Evolutionary conservation across 2,888 invertebrate species (phyloP), one percentile per base, ranked within the genome.

Genomic region (Eupithecia subfuscata): DNA sequence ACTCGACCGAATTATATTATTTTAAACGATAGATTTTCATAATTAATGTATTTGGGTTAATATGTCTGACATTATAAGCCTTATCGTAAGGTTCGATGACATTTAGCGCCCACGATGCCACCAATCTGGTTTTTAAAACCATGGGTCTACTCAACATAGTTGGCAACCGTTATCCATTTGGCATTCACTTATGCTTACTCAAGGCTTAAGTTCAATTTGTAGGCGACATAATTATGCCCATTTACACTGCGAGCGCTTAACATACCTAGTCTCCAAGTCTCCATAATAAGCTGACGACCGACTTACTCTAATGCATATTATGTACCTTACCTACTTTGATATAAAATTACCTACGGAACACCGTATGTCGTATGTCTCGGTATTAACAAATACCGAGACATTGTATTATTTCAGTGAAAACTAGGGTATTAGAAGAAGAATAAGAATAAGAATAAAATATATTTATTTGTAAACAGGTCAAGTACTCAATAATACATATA

Each of bases 11-110:
- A 63, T 34, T 64, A 34, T 25, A 56, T 56, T 63, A 22, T 72
- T 75, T 70, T 69, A 70, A 43, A 67, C 56, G 69, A 69, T 69
- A 68, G 16, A 43, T 67, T 74, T 64, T 65, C 69, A 34, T 25
- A 70, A 78, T 78, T 77, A 40, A 70, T 70, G 71, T 70, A 78
- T 76, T 64, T 74, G 60, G 80, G 78, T 72, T 78, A 80, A 79
- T 75, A 75, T 67, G 80, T 75, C 70, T 74, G 79, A 73, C 71
- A 73, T 67, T 75, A 76, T 73, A 72, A 77, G 71, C 70, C 45
- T 75, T 69, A 79, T 75, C 69, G 68, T 34, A 25, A 14, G 73
- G 81, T 81, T 80, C 75, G 71, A 76, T 78, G 79, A 80, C 79
- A 73, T 71, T 73, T 68, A 68, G 67, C 48, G 69, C 70, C 52